Evolutionary conservation across 2,797 vertebrate species (phyloP).

Genomic region (Apogon hyalosoma): DNA sequence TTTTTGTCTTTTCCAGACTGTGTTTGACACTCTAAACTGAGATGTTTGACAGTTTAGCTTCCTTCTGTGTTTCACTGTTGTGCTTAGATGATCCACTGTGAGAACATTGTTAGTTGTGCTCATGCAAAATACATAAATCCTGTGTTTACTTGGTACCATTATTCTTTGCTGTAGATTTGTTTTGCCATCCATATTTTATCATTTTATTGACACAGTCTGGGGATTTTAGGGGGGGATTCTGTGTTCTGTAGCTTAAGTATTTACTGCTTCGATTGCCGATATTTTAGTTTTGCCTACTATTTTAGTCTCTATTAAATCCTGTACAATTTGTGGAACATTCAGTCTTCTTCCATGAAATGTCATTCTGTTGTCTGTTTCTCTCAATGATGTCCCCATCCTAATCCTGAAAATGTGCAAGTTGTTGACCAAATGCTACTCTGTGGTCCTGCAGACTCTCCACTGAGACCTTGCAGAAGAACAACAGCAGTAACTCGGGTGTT

Average conservation of each 20-base stretch:
- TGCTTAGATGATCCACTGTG: background rate
- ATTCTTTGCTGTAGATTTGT: background rate
- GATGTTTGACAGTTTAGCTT: background rate
- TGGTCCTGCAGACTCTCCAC: slow-evolving; percentile 62
- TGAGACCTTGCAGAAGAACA: slow-evolving; percentile 79
- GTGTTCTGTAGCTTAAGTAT: background rate
- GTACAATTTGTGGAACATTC: background rate
- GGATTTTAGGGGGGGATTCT: background rate
- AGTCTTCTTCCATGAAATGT: background rate
- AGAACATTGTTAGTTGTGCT: background rate
- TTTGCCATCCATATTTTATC: background rate
- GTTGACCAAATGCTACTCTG: slow-evolving; percentile 6
- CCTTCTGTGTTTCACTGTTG: slow-evolving; percentile 1
- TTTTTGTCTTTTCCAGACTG: slow-evolving; percentile 1
- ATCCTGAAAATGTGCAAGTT: background rate
- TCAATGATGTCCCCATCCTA: background rate
- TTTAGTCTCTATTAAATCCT: background rate
- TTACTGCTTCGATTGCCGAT: slow-evolving; percentile 4
- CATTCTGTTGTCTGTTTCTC: background rate
- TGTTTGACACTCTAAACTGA: slow-evolving; percentile 1
- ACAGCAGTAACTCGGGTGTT: slow-evolving; percentile 85
- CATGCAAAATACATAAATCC: background rate
- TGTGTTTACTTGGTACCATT: background rate
- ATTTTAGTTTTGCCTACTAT: background rate
- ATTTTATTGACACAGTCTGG: background rate